Conservation (phyloP, 2,113 vertebrate species). For the Hippocampus zosterae region DNA sequence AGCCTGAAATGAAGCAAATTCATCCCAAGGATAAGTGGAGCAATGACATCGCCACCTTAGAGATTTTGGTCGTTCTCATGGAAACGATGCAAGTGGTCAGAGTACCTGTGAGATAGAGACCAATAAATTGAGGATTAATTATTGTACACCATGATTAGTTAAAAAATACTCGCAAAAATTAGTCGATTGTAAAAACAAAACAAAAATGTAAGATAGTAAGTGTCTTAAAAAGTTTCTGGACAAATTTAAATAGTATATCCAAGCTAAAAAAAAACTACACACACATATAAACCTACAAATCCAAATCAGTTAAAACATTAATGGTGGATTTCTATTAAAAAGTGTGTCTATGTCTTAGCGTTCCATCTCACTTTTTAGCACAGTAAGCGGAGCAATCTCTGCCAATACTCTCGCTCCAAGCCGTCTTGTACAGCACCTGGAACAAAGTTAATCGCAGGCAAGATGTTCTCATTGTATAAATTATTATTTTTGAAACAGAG, state of each 20-base stretch:
- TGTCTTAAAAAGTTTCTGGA: too few species aligned
- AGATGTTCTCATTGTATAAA: background rate
- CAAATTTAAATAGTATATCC: background rate
- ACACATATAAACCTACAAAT: background rate
- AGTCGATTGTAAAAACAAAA: background rate
- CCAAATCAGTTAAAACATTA: background rate
- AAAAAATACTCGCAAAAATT: background rate
- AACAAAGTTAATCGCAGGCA: background rate
- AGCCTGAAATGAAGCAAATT: background rate
- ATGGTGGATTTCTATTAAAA: too few species aligned
- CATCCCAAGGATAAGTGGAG: background rate
- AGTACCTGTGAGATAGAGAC: constrained; percentile 73
- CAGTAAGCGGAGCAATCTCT: constrained; percentile 87
- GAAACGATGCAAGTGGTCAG: constrained; percentile 93
- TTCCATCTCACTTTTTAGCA: constrained; percentile 82
- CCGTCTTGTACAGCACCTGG: constrained; percentile 92
- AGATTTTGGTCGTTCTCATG: constrained; percentile 81
- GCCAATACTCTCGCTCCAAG: constrained; percentile 91
- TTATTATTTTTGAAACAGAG: background rate
- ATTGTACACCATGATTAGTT: background rate
- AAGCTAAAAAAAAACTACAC: background rate
- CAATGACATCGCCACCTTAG: constrained; percentile 45
- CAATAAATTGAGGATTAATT: background rate
- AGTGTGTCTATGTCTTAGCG: too few species aligned
- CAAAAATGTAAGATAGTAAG: too few species aligned